Conservation (phyloP, 2,797 vertebrate genomes). For the Adelosebastes latens region DNA sequence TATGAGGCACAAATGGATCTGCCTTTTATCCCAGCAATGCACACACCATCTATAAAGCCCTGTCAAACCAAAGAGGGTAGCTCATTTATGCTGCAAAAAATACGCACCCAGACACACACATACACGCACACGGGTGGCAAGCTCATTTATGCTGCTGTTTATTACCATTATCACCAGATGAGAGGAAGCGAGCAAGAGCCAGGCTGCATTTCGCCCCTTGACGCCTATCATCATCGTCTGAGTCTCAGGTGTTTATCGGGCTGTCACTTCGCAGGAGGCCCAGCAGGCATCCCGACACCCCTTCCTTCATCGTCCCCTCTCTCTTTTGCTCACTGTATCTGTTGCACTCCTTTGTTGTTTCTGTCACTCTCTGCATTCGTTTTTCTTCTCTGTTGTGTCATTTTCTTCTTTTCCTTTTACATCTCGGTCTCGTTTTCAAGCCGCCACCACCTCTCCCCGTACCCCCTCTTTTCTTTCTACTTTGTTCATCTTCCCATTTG, state of each 20-base stretch:
- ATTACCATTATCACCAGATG: constrained; percentile 71
- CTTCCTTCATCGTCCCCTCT: constrained; percentile 18
- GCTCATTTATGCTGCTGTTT: constrained; percentile 72
- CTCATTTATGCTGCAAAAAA: constrained; percentile 63
- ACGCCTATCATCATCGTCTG: constrained; percentile 60
- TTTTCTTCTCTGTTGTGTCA: not conserved
- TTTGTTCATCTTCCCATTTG: constrained; percentile 5
- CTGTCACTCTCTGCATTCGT: constrained; percentile 30
- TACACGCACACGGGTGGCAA: constrained; percentile 21
- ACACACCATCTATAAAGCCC: constrained; percentile 59
- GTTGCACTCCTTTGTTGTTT: constrained; percentile 28
- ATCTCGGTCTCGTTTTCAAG: constrained; percentile 6
- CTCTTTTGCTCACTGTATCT: constrained; percentile 3
- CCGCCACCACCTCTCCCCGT: not conserved
- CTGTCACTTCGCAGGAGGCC: constrained; percentile 62
- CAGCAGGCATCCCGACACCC: constrained; percentile 32
- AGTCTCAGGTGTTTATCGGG: constrained; percentile 78
- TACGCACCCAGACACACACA: constrained; percentile 14
- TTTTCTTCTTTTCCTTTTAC: not conserved
- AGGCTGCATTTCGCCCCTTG: constrained; percentile 48
- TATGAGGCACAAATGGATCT: constrained; percentile 64
- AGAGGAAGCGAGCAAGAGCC: constrained; percentile 48
- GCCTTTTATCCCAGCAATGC: constrained; percentile 63
- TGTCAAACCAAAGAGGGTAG: constrained; percentile 58
- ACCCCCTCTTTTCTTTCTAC: not conserved